Evolutionary conservation across 2,113 vertebrate genomes (phyloP).

Genomic region (Cochlearius cochlearius): DNA sequence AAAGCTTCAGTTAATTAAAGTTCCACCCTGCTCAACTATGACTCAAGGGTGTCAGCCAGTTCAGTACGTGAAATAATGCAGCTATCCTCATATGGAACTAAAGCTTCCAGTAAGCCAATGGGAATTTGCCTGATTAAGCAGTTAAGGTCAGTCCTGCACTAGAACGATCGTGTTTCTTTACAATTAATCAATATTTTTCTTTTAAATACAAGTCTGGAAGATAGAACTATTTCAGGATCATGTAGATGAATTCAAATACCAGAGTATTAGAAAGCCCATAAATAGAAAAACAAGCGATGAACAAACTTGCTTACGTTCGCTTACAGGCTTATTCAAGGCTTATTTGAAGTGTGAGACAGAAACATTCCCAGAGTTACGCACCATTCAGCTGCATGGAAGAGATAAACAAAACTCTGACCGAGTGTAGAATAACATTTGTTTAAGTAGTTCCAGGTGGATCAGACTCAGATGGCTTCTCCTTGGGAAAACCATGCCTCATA

Average conservation of each 20-base stretch:
- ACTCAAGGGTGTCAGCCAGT: neutral
- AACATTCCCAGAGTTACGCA: neutral
- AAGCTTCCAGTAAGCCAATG: neutral
- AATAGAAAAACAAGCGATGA: neutral
- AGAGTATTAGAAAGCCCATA: neutral
- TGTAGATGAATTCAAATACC: neutral
- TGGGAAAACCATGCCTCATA: neutral
- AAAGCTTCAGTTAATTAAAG: neutral
- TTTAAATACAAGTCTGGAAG: neutral
- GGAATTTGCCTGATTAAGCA: neutral
- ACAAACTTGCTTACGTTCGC: neutral
- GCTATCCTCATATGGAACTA: neutral
- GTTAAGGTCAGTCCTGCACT: neutral
- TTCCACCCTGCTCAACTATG: neutral
- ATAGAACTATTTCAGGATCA: neutral
- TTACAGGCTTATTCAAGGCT: neutral
- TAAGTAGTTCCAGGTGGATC: neutral
- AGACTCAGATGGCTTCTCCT: neutral
- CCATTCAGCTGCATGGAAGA: neutral
- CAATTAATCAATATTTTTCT: neutral
- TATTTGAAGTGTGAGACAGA: neutral
- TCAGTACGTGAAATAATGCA: neutral
- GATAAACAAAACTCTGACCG: neutral
- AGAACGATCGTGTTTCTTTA: neutral
- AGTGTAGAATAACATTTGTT: neutral